A percentile compares a stretch with the other conserved stretches of the same genome.
These are phyloP conservation scores for Marronus borbonicus DNA, from an alignment of 2,888 invertebrate genomes.

Conservation along the genomic window DNA sequence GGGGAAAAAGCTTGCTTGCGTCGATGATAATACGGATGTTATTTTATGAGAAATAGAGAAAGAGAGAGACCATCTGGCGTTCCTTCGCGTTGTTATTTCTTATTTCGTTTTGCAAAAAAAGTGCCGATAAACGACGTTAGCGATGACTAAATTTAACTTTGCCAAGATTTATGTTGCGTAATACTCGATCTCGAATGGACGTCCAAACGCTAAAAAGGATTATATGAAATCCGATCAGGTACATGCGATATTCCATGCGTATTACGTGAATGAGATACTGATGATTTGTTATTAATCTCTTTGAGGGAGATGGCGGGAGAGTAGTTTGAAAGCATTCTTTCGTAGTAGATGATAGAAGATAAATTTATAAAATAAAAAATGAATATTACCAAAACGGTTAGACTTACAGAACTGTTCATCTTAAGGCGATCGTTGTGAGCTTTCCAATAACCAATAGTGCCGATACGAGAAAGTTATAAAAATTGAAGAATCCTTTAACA, in stretches of 20 bases:
- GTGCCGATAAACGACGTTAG: neutral
- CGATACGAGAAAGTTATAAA: too few relatives aligned
- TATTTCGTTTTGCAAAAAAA: slow-evolving; percentile 6
- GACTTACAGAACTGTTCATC: too few relatives aligned
- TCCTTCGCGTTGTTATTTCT: slow-evolving; percentile 16
- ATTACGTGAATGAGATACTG: neutral
- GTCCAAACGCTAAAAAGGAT: too few relatives aligned
- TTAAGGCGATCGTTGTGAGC: too few relatives aligned
- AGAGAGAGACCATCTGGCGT: slow-evolving; percentile 23
- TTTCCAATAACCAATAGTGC: too few relatives aligned
- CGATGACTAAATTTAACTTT: slow-evolving; percentile 19
- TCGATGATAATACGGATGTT: neutral
- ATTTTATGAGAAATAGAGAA: slow-evolving; percentile 1
- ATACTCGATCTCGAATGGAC: neutral
- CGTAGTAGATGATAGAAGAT: too few relatives aligned
- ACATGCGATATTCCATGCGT: neutral
- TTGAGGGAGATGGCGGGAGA: too few relatives aligned
- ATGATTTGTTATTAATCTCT: neutral
- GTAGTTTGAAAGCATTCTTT: too few relatives aligned
- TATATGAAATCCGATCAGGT: slow-evolving; percentile 9
- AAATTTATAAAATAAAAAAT: too few relatives aligned
- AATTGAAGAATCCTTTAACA: too few relatives aligned
- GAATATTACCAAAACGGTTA: too few relatives aligned
- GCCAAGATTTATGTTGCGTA: slow-evolving; percentile 11
- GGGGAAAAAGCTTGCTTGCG: neutral